Evolutionary conservation across 2,113 vertebrate genomes (phyloP).

Genomic region (Phasianus colchicus): DNA sequence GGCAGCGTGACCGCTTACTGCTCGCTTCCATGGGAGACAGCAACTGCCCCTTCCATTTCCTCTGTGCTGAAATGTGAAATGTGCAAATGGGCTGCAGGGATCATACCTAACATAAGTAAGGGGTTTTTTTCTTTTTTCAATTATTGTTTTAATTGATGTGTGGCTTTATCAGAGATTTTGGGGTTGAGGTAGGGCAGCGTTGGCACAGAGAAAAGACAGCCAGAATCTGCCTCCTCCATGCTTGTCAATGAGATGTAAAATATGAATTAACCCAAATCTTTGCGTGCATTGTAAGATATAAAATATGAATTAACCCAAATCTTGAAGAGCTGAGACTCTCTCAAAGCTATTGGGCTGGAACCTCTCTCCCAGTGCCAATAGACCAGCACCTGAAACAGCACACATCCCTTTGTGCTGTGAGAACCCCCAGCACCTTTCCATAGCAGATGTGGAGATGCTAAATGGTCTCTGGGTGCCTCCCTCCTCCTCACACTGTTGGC

Average conservation of each 20-base stretch:
- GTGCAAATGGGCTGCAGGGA: background rate
- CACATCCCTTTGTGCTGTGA: background rate
- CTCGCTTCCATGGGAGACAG: background rate
- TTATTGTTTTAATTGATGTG: background rate
- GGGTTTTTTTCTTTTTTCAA: background rate
- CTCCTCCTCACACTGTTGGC: background rate
- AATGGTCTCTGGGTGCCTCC: background rate
- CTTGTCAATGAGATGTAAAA: background rate
- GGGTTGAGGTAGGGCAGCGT: background rate
- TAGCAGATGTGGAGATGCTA: background rate
- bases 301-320: background rate
- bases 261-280: background rate
- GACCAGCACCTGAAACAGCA: background rate
- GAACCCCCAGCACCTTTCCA: background rate
- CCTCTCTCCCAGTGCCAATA: background rate
- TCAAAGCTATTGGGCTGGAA: background rate
- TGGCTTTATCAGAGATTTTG: background rate
- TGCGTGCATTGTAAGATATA: background rate
- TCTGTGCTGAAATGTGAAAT: background rate
- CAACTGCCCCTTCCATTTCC: background rate
- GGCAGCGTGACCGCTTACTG: background rate
- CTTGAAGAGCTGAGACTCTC: background rate
- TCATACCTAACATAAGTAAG: background rate
- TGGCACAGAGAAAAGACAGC: background rate
- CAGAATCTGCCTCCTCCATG: background rate